Conservation (phyloP, 1,140 invertebrate genomes). For the Carposina sasakii region DNA sequence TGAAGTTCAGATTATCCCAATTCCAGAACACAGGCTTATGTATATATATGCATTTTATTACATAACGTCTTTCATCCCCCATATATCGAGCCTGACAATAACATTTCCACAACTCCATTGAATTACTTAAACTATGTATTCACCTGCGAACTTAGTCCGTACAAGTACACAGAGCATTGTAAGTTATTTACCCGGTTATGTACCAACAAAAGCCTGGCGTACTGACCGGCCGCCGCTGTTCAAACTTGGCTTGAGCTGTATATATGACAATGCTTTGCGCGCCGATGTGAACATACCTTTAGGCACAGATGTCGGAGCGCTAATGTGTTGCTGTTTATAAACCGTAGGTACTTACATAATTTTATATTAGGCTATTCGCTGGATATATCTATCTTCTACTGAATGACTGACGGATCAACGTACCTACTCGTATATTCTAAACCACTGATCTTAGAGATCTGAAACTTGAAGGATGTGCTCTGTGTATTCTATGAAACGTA, state of each 20-base stretch:
- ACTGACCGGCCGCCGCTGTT: not conserved
- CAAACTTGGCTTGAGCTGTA: not conserved
- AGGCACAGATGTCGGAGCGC: not conserved
- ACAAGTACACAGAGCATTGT: not conserved
- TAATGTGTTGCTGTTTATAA: not conserved
- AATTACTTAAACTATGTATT: constrained; percentile 7
- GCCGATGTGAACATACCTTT: not conserved
- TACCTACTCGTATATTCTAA: not conserved
- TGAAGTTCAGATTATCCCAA: no score
- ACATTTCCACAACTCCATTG: constrained; percentile 43
- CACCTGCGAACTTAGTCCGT: not conserved
- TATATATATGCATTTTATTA: no score
- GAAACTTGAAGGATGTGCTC: not conserved
- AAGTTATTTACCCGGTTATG: not conserved
- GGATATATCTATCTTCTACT: no score
- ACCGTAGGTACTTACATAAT: not conserved
- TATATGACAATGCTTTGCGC: not conserved
- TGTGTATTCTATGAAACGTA: not conserved
- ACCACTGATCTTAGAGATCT: not conserved
- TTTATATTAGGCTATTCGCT: not conserved
- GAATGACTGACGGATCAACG: not conserved
- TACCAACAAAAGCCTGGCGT: not conserved
- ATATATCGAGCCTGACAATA: no score
- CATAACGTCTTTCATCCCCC: no score
- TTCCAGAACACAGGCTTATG: no score